Percentiles rank a stretch among this genome's conserved stretches.
Evolutionary conservation across 2,888 invertebrate species (phyloP).

Genomic region (Ophion ellenae): DNA sequence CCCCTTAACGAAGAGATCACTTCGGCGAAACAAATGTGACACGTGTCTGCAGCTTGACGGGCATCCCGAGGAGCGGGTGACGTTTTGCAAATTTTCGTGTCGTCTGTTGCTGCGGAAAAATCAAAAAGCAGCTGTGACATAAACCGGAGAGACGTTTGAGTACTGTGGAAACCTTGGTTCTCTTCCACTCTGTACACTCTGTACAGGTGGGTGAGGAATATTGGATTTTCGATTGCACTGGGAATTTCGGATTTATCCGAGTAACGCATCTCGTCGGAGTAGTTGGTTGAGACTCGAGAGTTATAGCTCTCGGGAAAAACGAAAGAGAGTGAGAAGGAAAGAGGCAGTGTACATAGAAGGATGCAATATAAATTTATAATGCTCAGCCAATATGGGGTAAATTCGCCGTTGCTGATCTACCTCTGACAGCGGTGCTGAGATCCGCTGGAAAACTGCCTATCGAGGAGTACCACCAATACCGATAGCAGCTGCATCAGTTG

Average conservation of each 20-base stretch:
- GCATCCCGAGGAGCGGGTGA: background rate
- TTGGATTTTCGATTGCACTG: conserved; percentile 50
- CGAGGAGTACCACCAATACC: conserved; percentile 7
- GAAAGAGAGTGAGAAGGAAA: background rate
- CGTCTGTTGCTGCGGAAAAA: conserved; percentile 33
- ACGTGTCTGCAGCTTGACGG: conserved; percentile 20
- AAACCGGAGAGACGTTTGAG: conserved; percentile 41
- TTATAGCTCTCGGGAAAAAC: conserved; percentile 10
- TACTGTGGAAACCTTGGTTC: conserved; percentile 14
- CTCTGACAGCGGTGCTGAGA: conserved; percentile 32
- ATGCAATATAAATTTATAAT: conserved; percentile 67
- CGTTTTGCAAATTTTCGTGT: conserved; percentile 29
- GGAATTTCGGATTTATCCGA: conserved; percentile 57
- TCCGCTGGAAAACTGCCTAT: conserved; percentile 55
- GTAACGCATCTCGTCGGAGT: conserved; percentile 37
- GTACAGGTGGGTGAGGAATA: conserved; percentile 30
- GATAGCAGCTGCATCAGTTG: conserved; percentile 46
- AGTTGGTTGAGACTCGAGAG: conserved; percentile 19
- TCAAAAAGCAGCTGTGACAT: conserved; percentile 39
- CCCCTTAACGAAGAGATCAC: background rate
- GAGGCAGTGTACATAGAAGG: conserved; percentile 35
- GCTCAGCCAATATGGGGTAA: conserved; percentile 63
- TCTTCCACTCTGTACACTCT: background rate
- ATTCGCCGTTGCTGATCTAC: conserved; percentile 61
- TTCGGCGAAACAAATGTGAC: conserved; percentile 24